These are phyloP conservation scores for Lynx canadensis DNA, from an alignment of 2,113 vertebrate genomes.

Conservation along the genomic window DNA sequence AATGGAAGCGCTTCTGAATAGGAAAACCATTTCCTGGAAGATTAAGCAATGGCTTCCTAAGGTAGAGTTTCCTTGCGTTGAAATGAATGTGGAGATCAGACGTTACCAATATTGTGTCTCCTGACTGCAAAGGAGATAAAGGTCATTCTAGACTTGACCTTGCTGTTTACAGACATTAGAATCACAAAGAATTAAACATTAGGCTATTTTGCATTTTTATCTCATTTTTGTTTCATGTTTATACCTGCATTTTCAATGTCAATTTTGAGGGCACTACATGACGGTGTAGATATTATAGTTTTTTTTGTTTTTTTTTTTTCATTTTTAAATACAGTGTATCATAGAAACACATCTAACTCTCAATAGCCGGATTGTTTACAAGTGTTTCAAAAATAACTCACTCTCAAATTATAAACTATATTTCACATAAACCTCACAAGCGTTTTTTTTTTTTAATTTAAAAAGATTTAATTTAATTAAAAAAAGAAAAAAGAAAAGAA, in stretches of 20 bases:
- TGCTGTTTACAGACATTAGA: slow-evolving; percentile 41
- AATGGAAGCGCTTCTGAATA: background rate
- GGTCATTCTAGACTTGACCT: background rate
- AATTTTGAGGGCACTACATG: background rate
- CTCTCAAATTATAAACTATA: background rate
- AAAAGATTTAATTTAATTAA: background rate
- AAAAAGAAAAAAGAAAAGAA: background rate
- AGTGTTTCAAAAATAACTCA: slow-evolving; percentile 2
- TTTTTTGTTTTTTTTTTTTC: background rate
- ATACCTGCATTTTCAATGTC: background rate
- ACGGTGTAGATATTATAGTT: background rate
- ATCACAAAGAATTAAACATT: slow-evolving; percentile 53
- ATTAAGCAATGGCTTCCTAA: background rate
- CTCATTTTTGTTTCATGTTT: slow-evolving; percentile 53
- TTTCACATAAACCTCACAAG: background rate
- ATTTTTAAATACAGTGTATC: background rate
- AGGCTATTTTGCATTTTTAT: slow-evolving; percentile 59
- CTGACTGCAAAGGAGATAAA: slow-evolving; percentile 21
- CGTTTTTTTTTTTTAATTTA: too few relatives aligned
- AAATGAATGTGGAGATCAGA: background rate
- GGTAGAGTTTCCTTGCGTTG: background rate
- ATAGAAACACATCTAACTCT: background rate
- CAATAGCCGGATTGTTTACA: background rate
- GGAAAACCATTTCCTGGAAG: background rate
- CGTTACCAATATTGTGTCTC: background rate